phyloP scores from a whole-genome alignment of 2,113 vertebrate genomes.

The Nannospalax galili region DNA sequence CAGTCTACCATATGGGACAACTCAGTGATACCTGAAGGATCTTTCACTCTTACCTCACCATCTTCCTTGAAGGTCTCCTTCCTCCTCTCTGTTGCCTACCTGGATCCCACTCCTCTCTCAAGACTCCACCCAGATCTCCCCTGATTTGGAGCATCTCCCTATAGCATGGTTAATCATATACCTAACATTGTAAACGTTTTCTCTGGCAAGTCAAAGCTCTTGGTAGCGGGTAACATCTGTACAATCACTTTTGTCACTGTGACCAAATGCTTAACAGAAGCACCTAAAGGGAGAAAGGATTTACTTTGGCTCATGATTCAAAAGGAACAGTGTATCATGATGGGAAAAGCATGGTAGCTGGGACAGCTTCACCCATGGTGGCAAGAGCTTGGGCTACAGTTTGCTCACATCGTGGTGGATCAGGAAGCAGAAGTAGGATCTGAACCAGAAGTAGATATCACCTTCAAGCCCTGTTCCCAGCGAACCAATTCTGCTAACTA shows the following conservation, averaged over 20 bases:
- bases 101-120: not conserved
- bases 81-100: not conserved
- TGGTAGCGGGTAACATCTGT: not conserved
- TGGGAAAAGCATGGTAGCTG: not conserved
- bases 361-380: no score
- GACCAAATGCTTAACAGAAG: not conserved
- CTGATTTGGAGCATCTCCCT: not conserved
- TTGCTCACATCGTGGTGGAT: not conserved
- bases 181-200: not conserved
- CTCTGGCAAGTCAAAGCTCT: not conserved
- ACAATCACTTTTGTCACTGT: not conserved
- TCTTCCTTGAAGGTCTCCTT: no score
- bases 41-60: not conserved
- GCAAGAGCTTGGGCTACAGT: not conserved
- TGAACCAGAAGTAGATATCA: not conserved
- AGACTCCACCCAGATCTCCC: not conserved
- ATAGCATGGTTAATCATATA: not conserved
- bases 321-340: not conserved
- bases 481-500: not conserved
- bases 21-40: not conserved
- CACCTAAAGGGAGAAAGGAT: not conserved
- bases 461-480: not conserved
- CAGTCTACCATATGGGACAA: not conserved
- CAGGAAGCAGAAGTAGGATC: not conserved
- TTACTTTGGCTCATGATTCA: not conserved